phyloP scores from a whole-genome alignment of 2,888 invertebrate genomes.

The Baccha elongata region DNA sequence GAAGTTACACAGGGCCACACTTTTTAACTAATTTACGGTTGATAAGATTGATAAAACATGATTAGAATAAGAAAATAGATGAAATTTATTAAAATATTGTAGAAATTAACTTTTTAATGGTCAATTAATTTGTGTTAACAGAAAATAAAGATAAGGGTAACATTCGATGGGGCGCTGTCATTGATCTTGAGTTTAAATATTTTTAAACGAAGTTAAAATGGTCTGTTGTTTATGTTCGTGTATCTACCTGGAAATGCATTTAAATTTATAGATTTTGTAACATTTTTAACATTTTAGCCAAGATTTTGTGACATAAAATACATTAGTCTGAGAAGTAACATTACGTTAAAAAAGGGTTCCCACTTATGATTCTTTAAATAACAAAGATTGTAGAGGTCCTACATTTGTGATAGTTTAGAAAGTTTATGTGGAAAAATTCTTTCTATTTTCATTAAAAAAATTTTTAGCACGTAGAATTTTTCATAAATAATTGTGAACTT shows the following conservation, averaged over 20 bases:
- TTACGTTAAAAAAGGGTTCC: too few species aligned
- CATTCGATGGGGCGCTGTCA: conserved; percentile 9
- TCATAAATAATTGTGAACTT: too few species aligned
- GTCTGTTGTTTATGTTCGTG: conserved; percentile 25
- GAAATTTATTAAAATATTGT: conserved; percentile 49
- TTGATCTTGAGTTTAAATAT: conserved; percentile 20
- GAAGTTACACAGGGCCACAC: conserved; percentile 27
- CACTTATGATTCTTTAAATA: too few species aligned
- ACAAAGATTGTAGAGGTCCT: too few species aligned
- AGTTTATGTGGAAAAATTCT: too few species aligned
- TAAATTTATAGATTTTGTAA: neutral
- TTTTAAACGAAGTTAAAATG: neutral
- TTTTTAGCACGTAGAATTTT: too few species aligned
- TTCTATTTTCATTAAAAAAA: too few species aligned
- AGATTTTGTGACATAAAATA: too few species aligned
- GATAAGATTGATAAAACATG: conserved; percentile 19
- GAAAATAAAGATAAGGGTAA: conserved; percentile 33
- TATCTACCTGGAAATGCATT: neutral
- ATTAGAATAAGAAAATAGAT: conserved; percentile 17
- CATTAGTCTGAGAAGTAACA: too few species aligned
- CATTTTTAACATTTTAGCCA: too few species aligned
- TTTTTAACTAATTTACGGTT: conserved; percentile 63
- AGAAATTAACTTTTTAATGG: conserved; percentile 46
- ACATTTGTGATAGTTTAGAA: too few species aligned
- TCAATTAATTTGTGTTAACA: conserved; percentile 38